Conservation (phyloP, 1,140 invertebrate genomes). For the Steinernema feltiae region DNA sequence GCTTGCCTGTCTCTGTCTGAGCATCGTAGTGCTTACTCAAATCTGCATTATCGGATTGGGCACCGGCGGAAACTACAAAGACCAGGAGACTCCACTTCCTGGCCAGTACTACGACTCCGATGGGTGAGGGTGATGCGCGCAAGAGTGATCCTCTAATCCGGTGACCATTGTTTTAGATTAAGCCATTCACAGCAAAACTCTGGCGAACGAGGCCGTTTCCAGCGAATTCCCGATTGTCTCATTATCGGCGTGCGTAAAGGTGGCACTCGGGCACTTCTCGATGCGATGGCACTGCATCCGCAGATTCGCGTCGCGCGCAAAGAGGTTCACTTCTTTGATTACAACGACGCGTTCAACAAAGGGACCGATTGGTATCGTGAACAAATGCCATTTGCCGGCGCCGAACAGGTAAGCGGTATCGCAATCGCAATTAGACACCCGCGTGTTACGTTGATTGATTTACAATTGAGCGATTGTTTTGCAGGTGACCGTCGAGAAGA, state of each 20-base stretch:
- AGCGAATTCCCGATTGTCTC: slow-evolving; percentile 20
- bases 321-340: slow-evolving; percentile 61
- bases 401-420: slow-evolving; percentile 36
- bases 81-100: background rate
- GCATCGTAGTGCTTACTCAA: background rate
- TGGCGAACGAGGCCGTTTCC: background rate
- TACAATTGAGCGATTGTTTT: slow-evolving; percentile 3
- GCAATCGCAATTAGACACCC: background rate
- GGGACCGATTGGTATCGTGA: slow-evolving; percentile 54
- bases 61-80: background rate
- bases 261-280: slow-evolving; percentile 61
- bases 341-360: slow-evolving; percentile 36
- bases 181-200: background rate
- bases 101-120: slow-evolving; percentile 2
- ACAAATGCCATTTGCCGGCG: slow-evolving; percentile 47
- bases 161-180: background rate
- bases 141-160: background rate
- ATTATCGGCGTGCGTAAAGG: slow-evolving; percentile 62
- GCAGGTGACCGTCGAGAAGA: slow-evolving; percentile 53
- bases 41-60: background rate
- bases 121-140: background rate
- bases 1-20: background rate
- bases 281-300: slow-evolving; percentile 60
- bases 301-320: slow-evolving; percentile 52
- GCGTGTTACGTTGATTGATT: slow-evolving; percentile 10